phyloP scores from a whole-genome alignment of 2,113 vertebrate species.

The Trichechus manatus region DNA sequence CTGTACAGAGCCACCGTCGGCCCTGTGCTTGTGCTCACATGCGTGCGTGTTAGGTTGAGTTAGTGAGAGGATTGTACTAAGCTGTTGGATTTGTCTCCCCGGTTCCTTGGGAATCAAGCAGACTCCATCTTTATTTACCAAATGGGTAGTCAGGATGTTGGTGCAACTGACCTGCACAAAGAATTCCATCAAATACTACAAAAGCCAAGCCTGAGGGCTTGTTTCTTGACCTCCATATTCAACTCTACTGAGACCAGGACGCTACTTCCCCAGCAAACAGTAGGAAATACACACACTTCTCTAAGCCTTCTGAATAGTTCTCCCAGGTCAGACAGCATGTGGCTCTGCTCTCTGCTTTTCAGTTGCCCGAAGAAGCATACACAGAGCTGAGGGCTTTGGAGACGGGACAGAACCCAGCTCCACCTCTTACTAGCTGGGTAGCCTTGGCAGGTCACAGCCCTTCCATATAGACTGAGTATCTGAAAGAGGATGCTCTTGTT shows the following conservation, averaged over 20 bases:
- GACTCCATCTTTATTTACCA: neutral
- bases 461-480: neutral
- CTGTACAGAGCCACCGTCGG: fast-evolving
- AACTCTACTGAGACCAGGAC: neutral
- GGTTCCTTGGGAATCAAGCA: neutral
- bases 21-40: too few species aligned
- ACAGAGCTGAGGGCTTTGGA: neutral
- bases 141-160: neutral
- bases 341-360: neutral
- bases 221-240: neutral
- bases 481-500: neutral
- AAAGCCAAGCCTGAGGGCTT: neutral
- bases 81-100: neutral
- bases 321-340: neutral
- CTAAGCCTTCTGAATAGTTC: neutral
- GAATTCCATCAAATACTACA: neutral
- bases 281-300: neutral
- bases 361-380: neutral
- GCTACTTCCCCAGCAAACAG: neutral
- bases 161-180: neutral
- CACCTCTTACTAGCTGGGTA: neutral
- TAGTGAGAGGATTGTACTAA: neutral
- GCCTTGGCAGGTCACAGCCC: neutral
- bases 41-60: neutral
- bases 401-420: neutral